Evolutionary conservation across 2,113 vertebrate genomes (phyloP).

Genomic region (Vidua macroura): DNA sequence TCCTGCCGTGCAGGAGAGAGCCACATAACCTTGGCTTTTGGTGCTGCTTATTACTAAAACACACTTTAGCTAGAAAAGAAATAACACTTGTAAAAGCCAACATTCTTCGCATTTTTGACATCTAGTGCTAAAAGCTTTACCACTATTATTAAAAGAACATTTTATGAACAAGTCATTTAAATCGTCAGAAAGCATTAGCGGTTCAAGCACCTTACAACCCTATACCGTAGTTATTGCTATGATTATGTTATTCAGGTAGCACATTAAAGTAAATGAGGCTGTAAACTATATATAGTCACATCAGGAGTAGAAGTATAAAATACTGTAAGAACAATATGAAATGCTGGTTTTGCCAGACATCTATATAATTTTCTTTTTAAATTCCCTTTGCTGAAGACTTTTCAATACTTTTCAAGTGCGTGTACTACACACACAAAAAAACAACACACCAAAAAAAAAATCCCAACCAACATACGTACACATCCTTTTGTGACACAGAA

Average conservation of each 20-base stretch:
- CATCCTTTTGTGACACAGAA: slow-evolving; percentile 47
- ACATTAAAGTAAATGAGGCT: slow-evolving; percentile 79
- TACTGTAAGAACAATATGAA: slow-evolving; percentile 63
- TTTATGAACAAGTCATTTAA: slow-evolving; percentile 75
- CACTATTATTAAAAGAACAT: slow-evolving; percentile 74
- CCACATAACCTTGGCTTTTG: slow-evolving; percentile 57
- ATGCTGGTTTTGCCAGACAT: slow-evolving; percentile 51
- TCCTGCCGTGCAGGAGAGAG: neutral
- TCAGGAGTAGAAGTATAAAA: slow-evolving; percentile 64
- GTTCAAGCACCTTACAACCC: slow-evolving; percentile 64
- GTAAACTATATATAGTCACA: slow-evolving; percentile 73
- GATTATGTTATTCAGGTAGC: slow-evolving; percentile 78
- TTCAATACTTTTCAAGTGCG: slow-evolving; percentile 29
- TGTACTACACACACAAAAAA: neutral
- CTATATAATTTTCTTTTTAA: slow-evolving; percentile 3
- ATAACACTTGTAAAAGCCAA: slow-evolving; percentile 66
- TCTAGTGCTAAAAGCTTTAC: slow-evolving; percentile 71
- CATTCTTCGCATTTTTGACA: slow-evolving; percentile 68
- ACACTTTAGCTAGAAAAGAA: slow-evolving; percentile 63
- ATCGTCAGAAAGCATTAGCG: slow-evolving; percentile 72
- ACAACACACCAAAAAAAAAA: neutral
- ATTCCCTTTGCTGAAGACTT: slow-evolving; percentile 51
- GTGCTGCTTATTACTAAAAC: slow-evolving; percentile 59
- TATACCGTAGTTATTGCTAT: slow-evolving; percentile 71
- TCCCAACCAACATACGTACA: neutral